Base-by-base conservation (phyloP, 1,140 invertebrate genomes). In the Drosophila bocki region DNA sequence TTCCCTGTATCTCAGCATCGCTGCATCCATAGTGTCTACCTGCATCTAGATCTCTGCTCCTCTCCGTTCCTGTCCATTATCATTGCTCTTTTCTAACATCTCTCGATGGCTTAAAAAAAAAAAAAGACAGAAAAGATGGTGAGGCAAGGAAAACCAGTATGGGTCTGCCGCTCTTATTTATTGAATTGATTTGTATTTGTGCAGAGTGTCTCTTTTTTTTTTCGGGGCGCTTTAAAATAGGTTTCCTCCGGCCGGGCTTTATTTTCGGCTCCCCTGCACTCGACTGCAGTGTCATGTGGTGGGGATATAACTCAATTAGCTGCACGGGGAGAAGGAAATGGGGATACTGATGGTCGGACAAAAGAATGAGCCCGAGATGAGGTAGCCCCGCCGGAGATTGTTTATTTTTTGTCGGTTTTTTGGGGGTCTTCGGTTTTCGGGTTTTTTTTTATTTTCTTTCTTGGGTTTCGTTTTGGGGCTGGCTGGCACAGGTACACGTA, bases 281-380 rank as follows among this genome's bases (percentile, higher is more conserved):
- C 78, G 39, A 50, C 64, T 78, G 79, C 82, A 71, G 78, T 76
- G 76, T 75, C 80, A 83, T 83, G 80, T 65, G 78, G 78, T 37
- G 53, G 42, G 64, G 47, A 67, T 86, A 86, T 87, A 86, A 86
- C 83, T 86, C 80, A 86, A 86, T 86, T 86, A 86, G 83, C 83
- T 68, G 83, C 50, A 68, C 35, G 71, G 57, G 48, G 48, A 39
- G 71, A 70, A 63, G 58, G 57, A 56, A 57, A 42, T 63, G 70
- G 44, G 74, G 47, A 75, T 50, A 50, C 67, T 50, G 44, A 75
- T 15, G 39, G 47, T 26, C 44, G 74, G 39, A 76, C 72, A 76
- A 76, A 76, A 53, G 72, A 76, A 76, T 51, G 45, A 76, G 41
- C 51, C 53, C 33, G 53, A 48, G 45, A 54, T 76, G 72, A 67